phyloP scores from a whole-genome alignment of 1,140 invertebrate species.

The Pseudomyrmex flavicornis region DNA sequence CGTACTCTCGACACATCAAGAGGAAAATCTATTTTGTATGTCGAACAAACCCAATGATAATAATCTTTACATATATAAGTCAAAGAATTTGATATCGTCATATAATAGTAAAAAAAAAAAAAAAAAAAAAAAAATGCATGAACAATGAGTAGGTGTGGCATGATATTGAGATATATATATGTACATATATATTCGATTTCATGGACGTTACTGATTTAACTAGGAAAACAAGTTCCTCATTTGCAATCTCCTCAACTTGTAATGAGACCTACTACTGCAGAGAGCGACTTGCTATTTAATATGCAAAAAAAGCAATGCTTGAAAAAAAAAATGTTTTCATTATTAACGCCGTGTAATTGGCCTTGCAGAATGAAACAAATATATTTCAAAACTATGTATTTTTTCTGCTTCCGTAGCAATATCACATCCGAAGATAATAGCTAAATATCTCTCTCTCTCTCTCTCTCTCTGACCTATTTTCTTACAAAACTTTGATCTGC shows the following conservation, averaged over 20 bases:
- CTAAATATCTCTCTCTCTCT: too few relatives aligned
- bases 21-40: too few relatives aligned
- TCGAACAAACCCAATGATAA: background rate
- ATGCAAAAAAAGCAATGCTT: slow-evolving; percentile 13
- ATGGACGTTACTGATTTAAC: slow-evolving; percentile 72
- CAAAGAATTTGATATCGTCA: too few relatives aligned
- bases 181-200: slow-evolving; percentile 64
- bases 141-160: slow-evolving; percentile 71
- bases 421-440: too few relatives aligned
- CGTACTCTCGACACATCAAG: too few relatives aligned
- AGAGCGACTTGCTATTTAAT: slow-evolving; percentile 15
- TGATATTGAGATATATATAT: slow-evolving; percentile 30
- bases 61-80: background rate
- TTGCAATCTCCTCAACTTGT: slow-evolving; percentile 63
- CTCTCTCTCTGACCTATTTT: slow-evolving; percentile 64
- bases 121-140: background rate
- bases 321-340: slow-evolving; percentile 4
- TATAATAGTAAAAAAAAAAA: too few relatives aligned
- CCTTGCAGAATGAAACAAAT: background rate
- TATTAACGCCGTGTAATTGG: background rate
- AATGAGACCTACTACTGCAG: slow-evolving; percentile 31
- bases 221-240: slow-evolving; percentile 75
- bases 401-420: background rate
- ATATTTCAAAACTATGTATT: background rate
- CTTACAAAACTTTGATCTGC: slow-evolving; percentile 70